These are phyloP conservation scores for Amphipyra berbera DNA, from an alignment of 2,888 invertebrate genomes.

Conservation along the genomic window DNA sequence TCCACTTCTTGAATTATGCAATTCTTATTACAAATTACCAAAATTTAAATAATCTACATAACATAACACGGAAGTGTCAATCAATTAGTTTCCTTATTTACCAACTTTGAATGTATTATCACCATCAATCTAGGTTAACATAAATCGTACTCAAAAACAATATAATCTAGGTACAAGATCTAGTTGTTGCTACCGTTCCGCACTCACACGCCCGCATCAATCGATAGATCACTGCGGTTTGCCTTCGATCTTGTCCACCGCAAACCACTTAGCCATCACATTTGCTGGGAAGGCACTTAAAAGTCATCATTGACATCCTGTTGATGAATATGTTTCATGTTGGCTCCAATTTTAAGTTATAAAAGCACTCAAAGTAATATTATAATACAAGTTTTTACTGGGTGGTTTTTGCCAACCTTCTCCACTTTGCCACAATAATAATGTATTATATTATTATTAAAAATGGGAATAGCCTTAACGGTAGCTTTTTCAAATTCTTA, in stretches of 20 bases:
- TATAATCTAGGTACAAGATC: no score
- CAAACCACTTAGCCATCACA: conserved; percentile 31
- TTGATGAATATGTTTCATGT: conserved; percentile 1
- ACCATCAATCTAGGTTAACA: background rate
- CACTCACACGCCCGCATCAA: conserved; percentile 17
- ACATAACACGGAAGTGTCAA: conserved; percentile 1
- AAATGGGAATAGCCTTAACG: no score
- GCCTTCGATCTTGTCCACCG: conserved; percentile 28
- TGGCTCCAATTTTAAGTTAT: conserved; percentile 18
- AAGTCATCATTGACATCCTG: conserved; percentile 45
- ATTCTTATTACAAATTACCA: conserved; percentile 5
- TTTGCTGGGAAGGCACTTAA: conserved; percentile 37
- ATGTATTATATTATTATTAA: no score
- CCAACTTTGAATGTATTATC: background rate
- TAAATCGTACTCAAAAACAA: no score
- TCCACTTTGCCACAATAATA: no score
- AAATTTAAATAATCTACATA: background rate
- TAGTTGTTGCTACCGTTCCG: conserved; percentile 1
- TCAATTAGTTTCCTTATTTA: background rate
- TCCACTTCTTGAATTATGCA: conserved; percentile 7
- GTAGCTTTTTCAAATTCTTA: no score
- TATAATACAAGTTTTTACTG: no score
- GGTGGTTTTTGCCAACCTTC: no score
- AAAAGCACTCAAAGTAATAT: no score
- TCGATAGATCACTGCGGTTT: conserved; percentile 42